Evolutionary conservation across 2,797 vertebrate species (phyloP).

Genomic region (Lepilemur ruficaudatus): DNA sequence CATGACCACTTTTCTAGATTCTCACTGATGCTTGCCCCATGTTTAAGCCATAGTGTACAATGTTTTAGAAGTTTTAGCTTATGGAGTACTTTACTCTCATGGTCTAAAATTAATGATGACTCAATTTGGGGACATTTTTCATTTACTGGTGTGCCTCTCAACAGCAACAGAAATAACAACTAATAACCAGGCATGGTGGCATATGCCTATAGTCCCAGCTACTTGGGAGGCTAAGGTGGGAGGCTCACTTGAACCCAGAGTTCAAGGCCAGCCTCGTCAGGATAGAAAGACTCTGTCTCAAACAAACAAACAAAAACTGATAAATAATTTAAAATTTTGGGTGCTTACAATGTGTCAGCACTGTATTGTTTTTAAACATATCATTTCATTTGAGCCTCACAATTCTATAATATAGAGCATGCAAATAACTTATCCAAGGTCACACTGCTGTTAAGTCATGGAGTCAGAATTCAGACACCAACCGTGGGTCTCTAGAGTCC

Average conservation of each 20-base stretch:
- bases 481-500: neutral
- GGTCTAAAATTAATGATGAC: neutral
- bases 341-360: neutral
- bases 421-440: neutral
- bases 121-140: neutral
- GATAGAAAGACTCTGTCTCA: neutral
- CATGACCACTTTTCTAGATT: neutral
- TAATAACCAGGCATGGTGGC: neutral
- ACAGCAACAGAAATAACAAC: neutral
- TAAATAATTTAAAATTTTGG: neutral
- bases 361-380: neutral
- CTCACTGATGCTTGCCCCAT: neutral
- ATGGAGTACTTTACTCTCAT: neutral
- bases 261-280: neutral
- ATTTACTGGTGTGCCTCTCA: neutral
- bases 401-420: neutral
- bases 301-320: neutral
- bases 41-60: neutral
- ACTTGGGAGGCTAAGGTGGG: neutral
- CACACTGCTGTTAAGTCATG: neutral
- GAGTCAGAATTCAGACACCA: neutral
- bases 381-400: neutral
- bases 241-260: neutral
- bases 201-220: neutral
- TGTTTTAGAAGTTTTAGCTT: neutral